Base-by-base conservation (phyloP, 2,113 vertebrate genomes). In the Chlamydotis undulata region DNA sequence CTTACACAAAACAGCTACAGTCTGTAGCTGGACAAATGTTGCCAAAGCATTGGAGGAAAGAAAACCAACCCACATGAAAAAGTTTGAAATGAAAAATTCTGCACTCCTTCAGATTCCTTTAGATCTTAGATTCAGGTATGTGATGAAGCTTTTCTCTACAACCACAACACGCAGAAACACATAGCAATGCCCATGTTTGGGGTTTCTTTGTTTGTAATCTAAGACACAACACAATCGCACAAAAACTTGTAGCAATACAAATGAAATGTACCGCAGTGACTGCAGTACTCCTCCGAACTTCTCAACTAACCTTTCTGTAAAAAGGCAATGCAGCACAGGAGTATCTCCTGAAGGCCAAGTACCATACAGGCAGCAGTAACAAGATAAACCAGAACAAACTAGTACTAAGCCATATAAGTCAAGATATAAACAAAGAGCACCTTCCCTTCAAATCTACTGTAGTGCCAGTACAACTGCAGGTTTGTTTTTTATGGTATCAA, bases 321-420 rank as follows among this genome's bases (percentile, higher is more conserved):
- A 18, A 63, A 31, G 41, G 23, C 64, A 22, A 1, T 0, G 1
- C 26, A 83, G 49, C 49, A 33, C 0, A 0, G 56, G 33, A 60
- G 6, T 4, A 19, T 3, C 65, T 80, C 59, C 67, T 22, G 53
- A 53, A 79, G 29, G 29, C 39, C 52, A 69, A 18, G 41, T 2
- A 28, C 69, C 35, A 28, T 2, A 8, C 35, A 35, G 64, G 31
- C 45, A 78, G 5, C 49, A 59, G 10, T 3, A 60, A 78, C 41
- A 53, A 14, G 6, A 5, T 0, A 4, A 1, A 33, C 43, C 57
- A 60, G 53, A 73, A 65, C 29, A 83, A 79, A 55, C 16, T 29
- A 37, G 55, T 47, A 1, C 18, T 33, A 16, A 87, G 26, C n/a
- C 63, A 43, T 8, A 16, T 16, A 64, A 39, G 65, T 69, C 59